phyloP scores from a whole-genome alignment of 2,888 invertebrate species.

The Trachelus tabidus region DNA sequence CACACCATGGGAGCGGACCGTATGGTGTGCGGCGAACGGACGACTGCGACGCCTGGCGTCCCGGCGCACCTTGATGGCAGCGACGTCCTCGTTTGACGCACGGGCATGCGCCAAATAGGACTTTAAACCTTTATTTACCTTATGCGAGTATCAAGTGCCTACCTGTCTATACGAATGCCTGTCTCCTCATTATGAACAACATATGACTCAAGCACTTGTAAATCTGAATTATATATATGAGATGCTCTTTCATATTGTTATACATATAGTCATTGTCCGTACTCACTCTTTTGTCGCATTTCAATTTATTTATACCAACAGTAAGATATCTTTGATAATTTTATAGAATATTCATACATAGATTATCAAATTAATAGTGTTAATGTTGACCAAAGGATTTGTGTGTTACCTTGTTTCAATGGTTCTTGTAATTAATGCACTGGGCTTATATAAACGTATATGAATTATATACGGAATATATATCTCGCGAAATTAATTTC shows the following conservation, averaged over 20 bases:
- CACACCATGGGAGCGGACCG: slow-evolving; percentile 6
- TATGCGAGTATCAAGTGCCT: neutral
- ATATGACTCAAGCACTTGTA: neutral
- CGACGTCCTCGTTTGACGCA: neutral
- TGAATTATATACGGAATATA: too few species aligned
- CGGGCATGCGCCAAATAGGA: neutral
- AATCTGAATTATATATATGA: neutral
- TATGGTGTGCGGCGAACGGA: slow-evolving; percentile 27
- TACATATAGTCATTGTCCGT: neutral
- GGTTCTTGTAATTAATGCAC: too few species aligned
- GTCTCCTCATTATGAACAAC: neutral
- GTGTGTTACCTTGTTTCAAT: too few species aligned
- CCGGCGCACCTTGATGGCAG: slow-evolving; percentile 4
- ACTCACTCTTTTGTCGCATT: neutral
- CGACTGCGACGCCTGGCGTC: slow-evolving; percentile 30
- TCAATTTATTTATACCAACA: too few species aligned
- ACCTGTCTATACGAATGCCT: neutral
- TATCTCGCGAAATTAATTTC: too few species aligned
- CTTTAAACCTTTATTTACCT: neutral
- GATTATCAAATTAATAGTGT: too few species aligned
- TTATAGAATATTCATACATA: neutral
- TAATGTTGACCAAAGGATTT: too few species aligned
- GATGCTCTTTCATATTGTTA: neutral
- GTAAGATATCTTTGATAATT: neutral
- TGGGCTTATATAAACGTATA: too few species aligned